Conservation (phyloP, 2,113 vertebrate species). For the Butastur rufipennis region DNA sequence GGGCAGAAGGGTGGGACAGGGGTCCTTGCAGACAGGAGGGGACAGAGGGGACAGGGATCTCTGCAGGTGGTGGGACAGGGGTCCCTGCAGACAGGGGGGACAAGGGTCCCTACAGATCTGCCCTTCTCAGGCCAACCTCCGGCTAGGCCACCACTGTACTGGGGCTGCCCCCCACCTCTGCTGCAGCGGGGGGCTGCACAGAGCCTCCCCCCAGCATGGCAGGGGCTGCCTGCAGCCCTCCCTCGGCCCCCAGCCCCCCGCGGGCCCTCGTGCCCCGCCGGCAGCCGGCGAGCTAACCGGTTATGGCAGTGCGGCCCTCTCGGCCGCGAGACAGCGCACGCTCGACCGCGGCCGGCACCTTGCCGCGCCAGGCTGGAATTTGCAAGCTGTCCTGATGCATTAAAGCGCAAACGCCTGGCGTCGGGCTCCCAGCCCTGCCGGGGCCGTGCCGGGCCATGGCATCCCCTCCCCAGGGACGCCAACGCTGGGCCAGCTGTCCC, state of each 20-base stretch:
- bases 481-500: background rate
- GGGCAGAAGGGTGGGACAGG: background rate
- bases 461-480: background rate
- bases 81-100: too few species aligned
- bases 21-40: background rate
- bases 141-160: rapidly evolving
- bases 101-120: background rate
- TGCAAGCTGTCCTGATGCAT: conserved; percentile 57
- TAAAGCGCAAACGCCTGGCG: background rate
- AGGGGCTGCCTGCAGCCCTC: background rate
- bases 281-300: background rate
- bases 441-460: background rate
- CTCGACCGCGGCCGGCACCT: background rate
- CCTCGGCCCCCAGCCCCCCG: background rate
- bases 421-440: background rate
- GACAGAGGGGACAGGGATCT: too few species aligned
- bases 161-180: background rate
- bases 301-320: background rate
- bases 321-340: background rate
- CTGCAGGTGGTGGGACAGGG: background rate
- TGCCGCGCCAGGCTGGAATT: conserved; percentile 29
- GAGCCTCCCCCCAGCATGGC: rapidly evolving
- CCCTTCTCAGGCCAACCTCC: background rate
- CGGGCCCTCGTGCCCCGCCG: rapidly evolving
- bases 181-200: rapidly evolving